Evolutionary conservation across 2,797 vertebrate genomes (phyloP).

Genomic region (Paramormyrops hopkinsi): DNA sequence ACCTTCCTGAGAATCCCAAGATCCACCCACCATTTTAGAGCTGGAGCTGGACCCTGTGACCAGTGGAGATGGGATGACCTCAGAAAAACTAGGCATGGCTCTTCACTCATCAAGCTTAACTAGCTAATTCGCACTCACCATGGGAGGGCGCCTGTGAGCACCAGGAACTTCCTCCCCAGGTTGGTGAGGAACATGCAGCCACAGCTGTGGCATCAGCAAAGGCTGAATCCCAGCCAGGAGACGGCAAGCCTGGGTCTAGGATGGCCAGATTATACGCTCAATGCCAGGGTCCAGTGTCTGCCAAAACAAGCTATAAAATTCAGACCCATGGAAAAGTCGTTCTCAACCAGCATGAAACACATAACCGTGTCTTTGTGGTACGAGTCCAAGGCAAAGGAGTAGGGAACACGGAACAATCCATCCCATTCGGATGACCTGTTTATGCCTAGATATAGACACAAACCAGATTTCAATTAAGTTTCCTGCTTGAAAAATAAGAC

Average conservation of each 20-base stretch:
- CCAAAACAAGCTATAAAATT: conserved; percentile 19
- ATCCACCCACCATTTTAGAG: not conserved
- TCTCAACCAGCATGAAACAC: conserved; percentile 18
- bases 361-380: conserved; percentile 2
- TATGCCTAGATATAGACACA: not conserved
- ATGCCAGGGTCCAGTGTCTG: not conserved
- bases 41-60: not conserved
- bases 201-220: conserved; percentile 26
- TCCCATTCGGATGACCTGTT: not conserved
- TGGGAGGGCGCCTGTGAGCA: not conserved
- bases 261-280: conserved; percentile 1
- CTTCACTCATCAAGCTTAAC: not conserved
- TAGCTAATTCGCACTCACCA: not conserved
- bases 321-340: not conserved
- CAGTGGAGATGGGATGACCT: conserved; percentile 2
- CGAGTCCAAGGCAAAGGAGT: not conserved
- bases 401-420: not conserved
- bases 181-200: conserved; percentile 14
- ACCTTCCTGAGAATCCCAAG: not conserved
- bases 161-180: not conserved
- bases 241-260: conserved; percentile 12
- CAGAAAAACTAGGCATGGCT: not conserved
- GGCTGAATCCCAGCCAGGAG: conserved; percentile 11
- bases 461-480: not conserved
- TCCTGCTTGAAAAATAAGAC: not conserved